Conservation (phyloP, 2,113 vertebrate species). For the Mohoua ochrocephala region DNA sequence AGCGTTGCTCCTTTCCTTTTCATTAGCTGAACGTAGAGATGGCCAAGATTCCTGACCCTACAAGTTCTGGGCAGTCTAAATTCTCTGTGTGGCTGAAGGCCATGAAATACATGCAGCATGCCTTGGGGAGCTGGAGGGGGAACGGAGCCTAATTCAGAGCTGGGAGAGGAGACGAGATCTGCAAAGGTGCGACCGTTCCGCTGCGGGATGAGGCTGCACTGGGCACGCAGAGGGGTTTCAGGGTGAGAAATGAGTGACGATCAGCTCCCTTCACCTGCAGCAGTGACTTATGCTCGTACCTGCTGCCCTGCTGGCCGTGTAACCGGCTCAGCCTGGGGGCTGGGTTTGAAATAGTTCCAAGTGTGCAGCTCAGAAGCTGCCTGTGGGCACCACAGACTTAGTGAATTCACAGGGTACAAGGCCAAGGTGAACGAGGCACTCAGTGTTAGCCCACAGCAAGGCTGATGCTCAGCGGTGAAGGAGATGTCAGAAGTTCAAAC, state of each 20-base stretch:
- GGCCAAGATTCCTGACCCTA: slow-evolving; percentile 52
- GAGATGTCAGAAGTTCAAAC: background rate
- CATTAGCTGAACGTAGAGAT: background rate
- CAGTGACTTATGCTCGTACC: background rate
- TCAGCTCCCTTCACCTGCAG: background rate
- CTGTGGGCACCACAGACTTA: background rate
- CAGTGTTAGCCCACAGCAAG: background rate
- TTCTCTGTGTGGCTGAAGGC: background rate
- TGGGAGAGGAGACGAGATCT: slow-evolving; percentile 2
- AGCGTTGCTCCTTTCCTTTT: background rate
- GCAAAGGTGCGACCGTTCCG: rapidly evolving
- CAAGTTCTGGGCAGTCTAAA: slow-evolving; percentile 29
- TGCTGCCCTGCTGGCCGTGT: background rate
- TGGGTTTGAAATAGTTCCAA: background rate
- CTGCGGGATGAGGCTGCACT: background rate
- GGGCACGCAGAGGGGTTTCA: background rate
- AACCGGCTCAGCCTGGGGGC: background rate
- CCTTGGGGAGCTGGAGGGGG: background rate
- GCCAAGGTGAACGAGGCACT: background rate
- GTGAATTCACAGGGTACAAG: background rate
- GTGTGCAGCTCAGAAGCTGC: background rate
- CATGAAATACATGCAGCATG: background rate
- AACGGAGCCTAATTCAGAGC: background rate
- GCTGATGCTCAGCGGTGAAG: background rate
- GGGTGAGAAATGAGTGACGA: background rate